Conservation (phyloP, 1,140 invertebrate genomes). For the Apis mellifera region Amel_HAv3.1 CM009937.2:8227001-8227500, state of each 20-base stretch:
- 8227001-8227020: too few relatives aligned
- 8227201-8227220: not conserved
- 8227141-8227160: too few relatives aligned
- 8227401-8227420: not conserved
- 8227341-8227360: not conserved
- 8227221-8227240: not conserved
- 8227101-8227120: too few relatives aligned
- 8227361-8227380: too few relatives aligned
- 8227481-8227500: not conserved
- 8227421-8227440: too few relatives aligned
- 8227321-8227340: not conserved
- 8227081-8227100: too few relatives aligned
- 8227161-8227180: too few relatives aligned
- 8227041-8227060: too few relatives aligned
- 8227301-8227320: not conserved
- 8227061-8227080: too few relatives aligned
- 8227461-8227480: slow-evolving; percentile 9
- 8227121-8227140: too few relatives aligned
- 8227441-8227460: not conserved
- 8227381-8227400: not conserved
- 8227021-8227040: too few relatives aligned
- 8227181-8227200: too few relatives aligned
- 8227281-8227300: not conserved
- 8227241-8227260: not conserved
- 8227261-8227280: not conserved